Evolutionary conservation across 1,140 invertebrate species (phyloP), one percentile per base, ranked within the genome.

Genomic region (Drosophila ohnishii): DNA sequence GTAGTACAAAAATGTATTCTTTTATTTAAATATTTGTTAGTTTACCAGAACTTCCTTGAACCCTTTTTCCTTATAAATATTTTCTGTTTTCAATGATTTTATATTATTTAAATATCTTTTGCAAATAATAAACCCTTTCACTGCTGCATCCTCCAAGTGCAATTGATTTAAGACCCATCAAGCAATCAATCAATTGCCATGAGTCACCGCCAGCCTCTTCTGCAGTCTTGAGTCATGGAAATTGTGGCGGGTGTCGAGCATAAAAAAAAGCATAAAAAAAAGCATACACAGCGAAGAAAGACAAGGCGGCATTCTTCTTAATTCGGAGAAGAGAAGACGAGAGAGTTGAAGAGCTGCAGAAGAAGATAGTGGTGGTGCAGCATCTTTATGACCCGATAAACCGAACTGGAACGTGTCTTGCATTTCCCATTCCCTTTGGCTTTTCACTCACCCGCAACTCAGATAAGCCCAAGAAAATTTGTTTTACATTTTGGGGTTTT

Each of bases 181-280:
- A 10, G 32, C 53, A 32, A 63, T 63, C 60, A 59, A 63, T 59
- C 60, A 63, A 59, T 28, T 22, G 48, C 14, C 37, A 63, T 63
- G 61, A 63, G 14, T 63, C 61, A 63, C 55, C 55, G 22, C 28
- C 28, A 40, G 22, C 10, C 32, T 30, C 59, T 34, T 28, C 28
- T 14, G 39, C 22, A 14, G 30, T 60, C 39, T 64, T 67, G 64
- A 67, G 64, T 67, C 64, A 67, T 67, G 60, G 28, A 34, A 62
- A 35, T 32, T 37, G 35, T 69, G 65, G 61, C 65, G 60, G 61
- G 45, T 51, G 65, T 35, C 50, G 22, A 61, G 28, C 32, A 35
- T 22, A 51, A 50, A 59, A 47, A 58, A 59, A 16, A 51, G 25
- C 32, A 8, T 47, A 14, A 4, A 22, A 35, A 10, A 48, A 48